phyloP scores from a whole-genome alignment of 92 coral and sea anemone species.

The Hydrozoanthus gracilis region DNA sequence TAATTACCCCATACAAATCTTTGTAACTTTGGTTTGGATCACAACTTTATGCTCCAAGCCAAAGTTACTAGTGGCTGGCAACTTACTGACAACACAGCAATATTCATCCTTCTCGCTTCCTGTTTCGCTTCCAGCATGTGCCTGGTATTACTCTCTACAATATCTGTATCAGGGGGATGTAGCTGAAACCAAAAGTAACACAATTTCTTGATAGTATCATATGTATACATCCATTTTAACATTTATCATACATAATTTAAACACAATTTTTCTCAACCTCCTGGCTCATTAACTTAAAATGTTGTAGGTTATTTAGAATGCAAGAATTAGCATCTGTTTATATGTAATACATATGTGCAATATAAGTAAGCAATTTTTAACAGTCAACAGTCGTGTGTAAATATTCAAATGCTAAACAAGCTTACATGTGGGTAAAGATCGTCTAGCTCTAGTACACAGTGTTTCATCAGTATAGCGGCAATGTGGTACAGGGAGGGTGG shows the following conservation, averaged over 20 bases:
- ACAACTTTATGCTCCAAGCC: too few relatives aligned
- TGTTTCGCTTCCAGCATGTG: constrained; percentile 85
- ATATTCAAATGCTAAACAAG: background rate
- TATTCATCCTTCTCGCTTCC: constrained; percentile 91
- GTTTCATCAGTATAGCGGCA: constrained; percentile 89
- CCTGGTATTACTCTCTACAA: constrained; percentile 66
- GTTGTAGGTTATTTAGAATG: too few relatives aligned
- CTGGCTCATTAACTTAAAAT: too few relatives aligned
- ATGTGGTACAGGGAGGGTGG: constrained; percentile 84
- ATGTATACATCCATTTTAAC: too few relatives aligned
- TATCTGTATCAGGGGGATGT: constrained; percentile 86
- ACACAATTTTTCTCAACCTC: too few relatives aligned
- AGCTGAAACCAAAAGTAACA: constrained; percentile 57
- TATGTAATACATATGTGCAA: too few relatives aligned
- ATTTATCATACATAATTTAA: too few relatives aligned
- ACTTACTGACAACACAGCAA: constrained; percentile 86
- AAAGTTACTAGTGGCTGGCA: background rate
- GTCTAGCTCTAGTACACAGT: constrained; percentile 71
- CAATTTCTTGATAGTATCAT: too few relatives aligned
- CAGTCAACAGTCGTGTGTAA: too few relatives aligned
- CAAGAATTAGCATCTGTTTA: too few relatives aligned
- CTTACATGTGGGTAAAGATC: constrained; percentile 72
- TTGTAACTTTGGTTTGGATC: too few relatives aligned
- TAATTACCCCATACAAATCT: too few relatives aligned
- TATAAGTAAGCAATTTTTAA: background rate